Base-by-base conservation (phyloP, 2,113 vertebrate species). In the Delphinapterus leucas region DNA sequence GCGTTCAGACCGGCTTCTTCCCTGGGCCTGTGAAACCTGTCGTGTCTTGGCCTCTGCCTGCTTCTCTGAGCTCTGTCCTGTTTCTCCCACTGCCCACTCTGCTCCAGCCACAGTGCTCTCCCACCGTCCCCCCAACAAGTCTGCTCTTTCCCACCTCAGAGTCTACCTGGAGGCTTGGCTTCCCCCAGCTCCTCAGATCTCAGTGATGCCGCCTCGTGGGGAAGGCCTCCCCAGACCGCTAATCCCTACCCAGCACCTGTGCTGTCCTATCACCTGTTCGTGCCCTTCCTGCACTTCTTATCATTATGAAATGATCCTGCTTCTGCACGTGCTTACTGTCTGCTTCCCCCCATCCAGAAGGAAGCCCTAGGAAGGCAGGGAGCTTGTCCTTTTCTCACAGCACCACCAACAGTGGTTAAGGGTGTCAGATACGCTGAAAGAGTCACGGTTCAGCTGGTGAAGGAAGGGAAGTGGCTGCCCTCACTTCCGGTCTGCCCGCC, bases 141-240 rank as follows among this genome's bases (percentile, higher is more conserved):
- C 68, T 11, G 55, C 38, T 61, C 36, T 61, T 73, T 81, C 36
- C 89, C 67, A 61, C 41, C 20, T 18, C 9, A 3, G n/a, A 65
- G n/a, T 87, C 44, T 23, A n/a, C 60, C 61, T 13, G 15, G 67
- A 49, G 38, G 36, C 70, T 9, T 7, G 33, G 25, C 8, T 77
- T 71, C 60, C n/a, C 73, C 61, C 55, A 44, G 13, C 31, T 58
- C 63, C 41, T 73, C 36, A 65, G 58, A 61, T 5, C 21, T 18
- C 11, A 0, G 71, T 0, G 9, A 36, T 0, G 11, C 4, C 3
- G 2, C 36, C 5, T 26, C 18, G 41, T 21, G 20, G 36, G 58
- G 12, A 33, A 84, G 18, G 49, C 47, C 65, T 58, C 31, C 8
- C 55, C 10, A 9, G 58, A 20, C 70, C 36, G 6, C 71, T 53